Evolutionary conservation across 2,113 vertebrate species (phyloP).

Genomic region (Myocastor coypus): DNA sequence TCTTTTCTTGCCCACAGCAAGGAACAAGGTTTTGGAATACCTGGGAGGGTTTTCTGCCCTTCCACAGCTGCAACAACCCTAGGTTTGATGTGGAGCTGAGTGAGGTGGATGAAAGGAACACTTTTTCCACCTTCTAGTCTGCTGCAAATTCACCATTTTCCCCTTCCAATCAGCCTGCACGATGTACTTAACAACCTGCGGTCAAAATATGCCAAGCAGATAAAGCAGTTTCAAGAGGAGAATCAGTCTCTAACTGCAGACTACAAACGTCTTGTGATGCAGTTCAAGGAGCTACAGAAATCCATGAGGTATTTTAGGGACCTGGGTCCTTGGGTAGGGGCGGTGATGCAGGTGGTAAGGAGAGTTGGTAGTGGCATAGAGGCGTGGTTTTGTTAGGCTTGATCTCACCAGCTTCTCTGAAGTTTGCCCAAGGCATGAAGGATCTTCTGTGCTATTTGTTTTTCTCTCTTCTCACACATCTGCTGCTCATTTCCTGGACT

Average conservation of each 20-base stretch:
- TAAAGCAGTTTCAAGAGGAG: conserved; percentile 86
- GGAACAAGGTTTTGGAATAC: neutral
- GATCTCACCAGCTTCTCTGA: neutral
- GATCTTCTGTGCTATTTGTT: neutral
- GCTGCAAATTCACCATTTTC: neutral
- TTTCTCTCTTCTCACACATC: neutral
- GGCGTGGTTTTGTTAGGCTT: neutral
- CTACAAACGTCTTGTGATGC: conserved; percentile 82
- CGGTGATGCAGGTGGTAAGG: neutral
- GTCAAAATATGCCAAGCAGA: conserved; percentile 79
- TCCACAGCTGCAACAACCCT: neutral
- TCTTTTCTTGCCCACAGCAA: neutral
- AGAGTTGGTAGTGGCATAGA: neutral
- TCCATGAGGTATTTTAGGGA: conserved; percentile 87
- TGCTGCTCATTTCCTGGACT: neutral
- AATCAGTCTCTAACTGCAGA: conserved; percentile 81
- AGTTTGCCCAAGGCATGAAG: neutral
- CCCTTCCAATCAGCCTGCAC: conserved; percentile 83
- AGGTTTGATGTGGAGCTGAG: neutral
- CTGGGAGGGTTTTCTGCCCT: neutral
- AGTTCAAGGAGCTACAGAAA: conserved; percentile 88
- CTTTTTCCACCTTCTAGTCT: neutral
- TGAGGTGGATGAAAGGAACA: neutral
- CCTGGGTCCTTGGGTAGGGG: neutral
- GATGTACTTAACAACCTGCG: conserved; percentile 84